These are phyloP conservation scores for Calyptommatus sinebrachiatus DNA, from an alignment of 2,113 vertebrate genomes.

Conservation along the genomic window DNA sequence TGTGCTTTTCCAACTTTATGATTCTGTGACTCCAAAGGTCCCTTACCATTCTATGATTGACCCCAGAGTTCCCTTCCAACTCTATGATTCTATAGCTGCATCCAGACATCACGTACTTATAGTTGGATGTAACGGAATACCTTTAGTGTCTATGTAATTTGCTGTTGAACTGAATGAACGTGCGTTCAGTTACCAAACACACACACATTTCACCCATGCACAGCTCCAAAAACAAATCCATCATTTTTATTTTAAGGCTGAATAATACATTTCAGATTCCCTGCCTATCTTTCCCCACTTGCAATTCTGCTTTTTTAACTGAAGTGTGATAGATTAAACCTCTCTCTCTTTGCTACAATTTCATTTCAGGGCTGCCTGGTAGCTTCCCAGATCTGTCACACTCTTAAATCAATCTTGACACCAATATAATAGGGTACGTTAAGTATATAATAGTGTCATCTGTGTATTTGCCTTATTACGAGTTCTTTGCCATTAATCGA, in stretches of 20 bases:
- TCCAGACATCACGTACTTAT: too few relatives aligned
- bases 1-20: too few relatives aligned
- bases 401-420: slow-evolving; percentile 32
- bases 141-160: too few relatives aligned
- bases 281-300: neutral
- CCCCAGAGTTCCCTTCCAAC: too few relatives aligned
- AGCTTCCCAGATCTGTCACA: slow-evolving; percentile 42
- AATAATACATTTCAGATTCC: neutral
- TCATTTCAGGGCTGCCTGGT: slow-evolving; percentile 15
- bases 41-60: too few relatives aligned
- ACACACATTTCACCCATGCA: too few relatives aligned
- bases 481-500: neutral
- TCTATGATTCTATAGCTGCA: too few relatives aligned
- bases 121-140: too few relatives aligned
- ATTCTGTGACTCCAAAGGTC: too few relatives aligned
- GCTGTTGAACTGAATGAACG: too few relatives aligned
- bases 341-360: slow-evolving; percentile 1
- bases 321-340: slow-evolving; percentile 33
- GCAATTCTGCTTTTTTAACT: neutral
- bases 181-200: too few relatives aligned
- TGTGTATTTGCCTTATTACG: neutral
- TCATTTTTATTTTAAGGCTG: neutral
- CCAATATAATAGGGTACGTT: neutral
- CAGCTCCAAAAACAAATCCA: too few relatives aligned
- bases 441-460: neutral